Percentiles rank a stretch among this genome's conserved stretches.
Evolutionary conservation across 2,888 invertebrate genomes (phyloP).

Genomic region (Timema cristinae): DNA sequence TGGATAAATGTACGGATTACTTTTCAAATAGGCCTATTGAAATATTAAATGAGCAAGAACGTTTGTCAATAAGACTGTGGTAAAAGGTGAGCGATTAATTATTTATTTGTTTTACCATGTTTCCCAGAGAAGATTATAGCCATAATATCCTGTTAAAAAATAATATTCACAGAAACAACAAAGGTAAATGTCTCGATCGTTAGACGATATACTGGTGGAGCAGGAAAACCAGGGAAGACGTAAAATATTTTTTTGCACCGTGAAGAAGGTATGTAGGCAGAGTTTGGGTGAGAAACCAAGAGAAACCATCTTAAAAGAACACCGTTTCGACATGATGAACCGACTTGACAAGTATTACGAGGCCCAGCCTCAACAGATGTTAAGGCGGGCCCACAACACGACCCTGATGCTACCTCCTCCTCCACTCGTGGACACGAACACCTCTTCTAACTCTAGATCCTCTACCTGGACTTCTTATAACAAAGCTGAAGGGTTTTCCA

Average conservation of each 20-base stretch:
- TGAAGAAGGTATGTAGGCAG: too few species aligned
- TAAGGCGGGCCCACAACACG: constrained; percentile 28
- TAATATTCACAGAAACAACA: not conserved
- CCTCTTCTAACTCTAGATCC: constrained; percentile 18
- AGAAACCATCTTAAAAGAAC: too few species aligned
- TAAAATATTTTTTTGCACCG: too few species aligned
- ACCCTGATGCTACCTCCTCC: constrained; percentile 32
- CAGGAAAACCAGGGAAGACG: too few species aligned
- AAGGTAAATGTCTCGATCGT: not conserved
- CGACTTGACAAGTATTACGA: constrained; percentile 31
- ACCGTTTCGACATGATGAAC: constrained; percentile 25
- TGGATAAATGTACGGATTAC: too few species aligned
- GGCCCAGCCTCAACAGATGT: constrained; percentile 28
- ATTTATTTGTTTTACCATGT: not conserved
- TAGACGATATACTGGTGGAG: not conserved
- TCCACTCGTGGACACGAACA: constrained; percentile 28
- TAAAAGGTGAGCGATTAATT: too few species aligned
- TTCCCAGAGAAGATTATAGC: not conserved
- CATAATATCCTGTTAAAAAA: not conserved
- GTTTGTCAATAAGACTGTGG: too few species aligned
- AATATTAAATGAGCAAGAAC: too few species aligned
- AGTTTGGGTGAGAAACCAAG: too few species aligned
- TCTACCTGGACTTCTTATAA: constrained; percentile 27
- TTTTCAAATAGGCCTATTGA: too few species aligned
- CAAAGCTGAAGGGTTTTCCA: constrained; percentile 30